phyloP scores from a whole-genome alignment of 2,888 invertebrate species.

The Polylopha cassiicola region DNA sequence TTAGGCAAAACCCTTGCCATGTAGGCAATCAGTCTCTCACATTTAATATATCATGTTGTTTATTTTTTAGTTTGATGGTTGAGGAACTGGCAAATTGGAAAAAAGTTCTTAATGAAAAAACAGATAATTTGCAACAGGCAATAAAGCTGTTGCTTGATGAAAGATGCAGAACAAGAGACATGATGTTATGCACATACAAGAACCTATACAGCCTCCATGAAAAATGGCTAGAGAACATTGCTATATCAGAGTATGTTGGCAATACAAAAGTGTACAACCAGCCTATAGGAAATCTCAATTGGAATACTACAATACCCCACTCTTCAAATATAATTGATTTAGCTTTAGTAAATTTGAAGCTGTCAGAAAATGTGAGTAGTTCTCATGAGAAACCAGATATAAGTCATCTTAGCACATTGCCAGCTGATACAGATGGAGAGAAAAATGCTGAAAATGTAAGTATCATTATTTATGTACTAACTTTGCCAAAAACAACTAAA shows the following conservation, averaged over 20 bases:
- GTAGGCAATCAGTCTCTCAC: constrained; percentile 4
- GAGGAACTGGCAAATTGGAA: constrained; percentile 94
- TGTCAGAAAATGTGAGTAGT: constrained; percentile 78
- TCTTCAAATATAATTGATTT: constrained; percentile 81
- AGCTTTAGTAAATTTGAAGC: constrained; percentile 76
- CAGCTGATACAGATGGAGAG: constrained; percentile 74
- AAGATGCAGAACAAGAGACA: constrained; percentile 79
- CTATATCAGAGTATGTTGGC: constrained; percentile 61
- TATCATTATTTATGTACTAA: constrained; percentile 19
- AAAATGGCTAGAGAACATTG: constrained; percentile 65
- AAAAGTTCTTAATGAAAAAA: constrained; percentile 83
- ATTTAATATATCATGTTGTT: neutral
- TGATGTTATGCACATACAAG: constrained; percentile 80
- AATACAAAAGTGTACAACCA: constrained; percentile 53
- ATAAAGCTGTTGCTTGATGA: constrained; percentile 84
- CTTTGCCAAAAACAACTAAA: neutral
- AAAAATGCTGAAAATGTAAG: constrained; percentile 78
- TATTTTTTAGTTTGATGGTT: constrained; percentile 86
- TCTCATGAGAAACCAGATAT: constrained; percentile 66
- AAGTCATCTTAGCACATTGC: constrained; percentile 51
- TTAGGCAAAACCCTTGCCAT: neutral
- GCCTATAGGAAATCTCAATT: constrained; percentile 71
- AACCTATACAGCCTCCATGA: constrained; percentile 73
- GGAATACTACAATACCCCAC: constrained; percentile 64
- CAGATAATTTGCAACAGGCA: constrained; percentile 82